Conservation (phyloP, 2,888 invertebrate genomes). For the Acleris emargana region DNA sequence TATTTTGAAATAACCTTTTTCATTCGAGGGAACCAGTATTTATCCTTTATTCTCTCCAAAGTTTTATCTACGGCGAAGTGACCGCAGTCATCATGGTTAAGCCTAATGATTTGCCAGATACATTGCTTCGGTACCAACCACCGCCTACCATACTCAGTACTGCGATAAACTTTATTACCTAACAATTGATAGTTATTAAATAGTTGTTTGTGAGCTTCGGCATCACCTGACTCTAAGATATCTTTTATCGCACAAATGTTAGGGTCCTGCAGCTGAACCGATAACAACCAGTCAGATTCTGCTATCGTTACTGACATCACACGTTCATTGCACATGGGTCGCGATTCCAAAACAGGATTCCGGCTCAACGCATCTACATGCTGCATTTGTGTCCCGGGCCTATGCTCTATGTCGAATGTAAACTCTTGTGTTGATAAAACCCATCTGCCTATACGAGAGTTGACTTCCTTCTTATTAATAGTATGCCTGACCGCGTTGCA, state of each 20-base stretch:
- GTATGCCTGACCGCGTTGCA: slow-evolving; percentile 32
- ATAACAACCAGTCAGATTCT: slow-evolving; percentile 1
- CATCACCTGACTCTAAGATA: slow-evolving; percentile 2
- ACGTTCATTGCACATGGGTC: slow-evolving; percentile 38
- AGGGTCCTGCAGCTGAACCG: neutral
- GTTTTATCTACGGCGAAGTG: too few species aligned
- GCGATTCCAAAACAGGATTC: slow-evolving; percentile 30
- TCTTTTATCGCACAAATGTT: slow-evolving; percentile 2
- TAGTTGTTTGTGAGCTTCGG: neutral
- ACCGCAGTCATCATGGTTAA: too few species aligned
- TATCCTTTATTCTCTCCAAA: too few species aligned
- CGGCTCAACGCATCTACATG: slow-evolving; percentile 1
- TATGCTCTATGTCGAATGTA: slow-evolving; percentile 45
- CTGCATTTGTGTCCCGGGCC: slow-evolving; percentile 15
- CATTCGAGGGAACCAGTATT: too few species aligned
- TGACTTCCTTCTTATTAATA: slow-evolving; percentile 41
- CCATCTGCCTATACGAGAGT: slow-evolving; percentile 51
- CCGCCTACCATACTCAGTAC: neutral
- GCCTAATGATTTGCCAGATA: too few species aligned
- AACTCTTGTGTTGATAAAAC: slow-evolving; percentile 50
- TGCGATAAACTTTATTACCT: slow-evolving; percentile 1
- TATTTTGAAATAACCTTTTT: too few species aligned
- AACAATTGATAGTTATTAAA: slow-evolving; percentile 1
- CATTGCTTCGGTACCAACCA: too few species aligned
- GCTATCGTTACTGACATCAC: neutral